These are phyloP conservation scores for Hesperia comma DNA, from an alignment of 2,888 invertebrate species.

Conservation along the genomic window DNA sequence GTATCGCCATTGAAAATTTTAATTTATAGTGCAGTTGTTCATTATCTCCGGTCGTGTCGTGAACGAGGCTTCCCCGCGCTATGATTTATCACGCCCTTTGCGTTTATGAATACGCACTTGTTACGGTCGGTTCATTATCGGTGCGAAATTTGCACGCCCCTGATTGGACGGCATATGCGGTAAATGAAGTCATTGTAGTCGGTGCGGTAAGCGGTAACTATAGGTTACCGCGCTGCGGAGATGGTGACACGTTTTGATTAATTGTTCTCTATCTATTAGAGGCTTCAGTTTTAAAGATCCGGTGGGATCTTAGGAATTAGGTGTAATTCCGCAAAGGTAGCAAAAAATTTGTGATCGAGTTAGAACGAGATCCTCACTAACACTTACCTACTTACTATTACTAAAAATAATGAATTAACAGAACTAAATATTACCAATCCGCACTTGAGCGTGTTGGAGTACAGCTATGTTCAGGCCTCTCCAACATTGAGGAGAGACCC, in stretches of 20 bases:
- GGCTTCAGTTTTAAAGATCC: no score
- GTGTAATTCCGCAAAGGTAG: no score
- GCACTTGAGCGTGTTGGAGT: no score
- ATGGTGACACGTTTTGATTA: not conserved
- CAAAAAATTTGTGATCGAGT: no score
- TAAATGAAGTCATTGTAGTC: slow-evolving; percentile 69
- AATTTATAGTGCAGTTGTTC: slow-evolving; percentile 48
- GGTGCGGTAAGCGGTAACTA: slow-evolving; percentile 50
- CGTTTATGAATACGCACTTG: slow-evolving; percentile 82
- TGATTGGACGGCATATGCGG: slow-evolving; percentile 71
- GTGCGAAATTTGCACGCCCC: slow-evolving; percentile 68
- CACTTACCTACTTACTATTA: no score
- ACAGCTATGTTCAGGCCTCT: no score
- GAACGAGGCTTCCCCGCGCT: slow-evolving; percentile 58
- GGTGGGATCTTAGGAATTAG: no score
- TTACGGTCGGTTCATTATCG: slow-evolving; percentile 78
- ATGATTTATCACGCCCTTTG: slow-evolving; percentile 79
- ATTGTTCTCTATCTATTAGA: not conserved
- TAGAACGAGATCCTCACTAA: no score
- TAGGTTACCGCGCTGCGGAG: slow-evolving; percentile 43
- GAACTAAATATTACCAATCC: no score
- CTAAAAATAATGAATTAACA: no score
- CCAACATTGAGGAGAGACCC: no score
- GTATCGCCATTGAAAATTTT: slow-evolving; percentile 50
- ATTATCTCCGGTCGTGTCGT: slow-evolving; percentile 53